Percentiles rank a stretch among this genome's conserved stretches.
These are phyloP conservation scores for Theocolax elegans DNA, from an alignment of 1,140 invertebrate genomes.

Conservation along the genomic window DNA sequence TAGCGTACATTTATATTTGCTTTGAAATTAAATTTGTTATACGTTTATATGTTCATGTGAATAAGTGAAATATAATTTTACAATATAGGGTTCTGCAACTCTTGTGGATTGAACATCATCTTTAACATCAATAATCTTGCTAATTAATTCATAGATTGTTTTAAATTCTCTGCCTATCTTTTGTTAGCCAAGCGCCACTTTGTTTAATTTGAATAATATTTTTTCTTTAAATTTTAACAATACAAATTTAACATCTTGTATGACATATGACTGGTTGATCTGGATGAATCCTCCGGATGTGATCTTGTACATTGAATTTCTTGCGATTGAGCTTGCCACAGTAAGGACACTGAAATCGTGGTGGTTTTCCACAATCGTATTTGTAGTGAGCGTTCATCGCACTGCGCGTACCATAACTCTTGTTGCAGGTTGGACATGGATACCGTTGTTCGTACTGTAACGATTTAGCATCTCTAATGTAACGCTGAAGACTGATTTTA, in stretches of 20 bases:
- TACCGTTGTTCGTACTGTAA: slow-evolving; percentile 49
- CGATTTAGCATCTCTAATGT: background rate
- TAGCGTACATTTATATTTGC: too few relatives aligned
- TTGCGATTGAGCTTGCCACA: slow-evolving; percentile 66
- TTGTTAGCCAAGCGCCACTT: too few relatives aligned
- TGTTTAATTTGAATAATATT: too few relatives aligned
- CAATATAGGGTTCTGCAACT: too few relatives aligned
- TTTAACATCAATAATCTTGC: too few relatives aligned
- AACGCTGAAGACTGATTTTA: background rate
- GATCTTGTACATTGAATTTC: slow-evolving; percentile 65
- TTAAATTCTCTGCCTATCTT: too few relatives aligned
- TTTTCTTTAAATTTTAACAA: too few relatives aligned
- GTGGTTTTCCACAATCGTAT: slow-evolving; percentile 66
- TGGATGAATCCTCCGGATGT: slow-evolving; percentile 58
- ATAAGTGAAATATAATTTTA: too few relatives aligned
- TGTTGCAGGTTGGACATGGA: slow-evolving; percentile 69
- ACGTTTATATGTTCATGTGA: too few relatives aligned
- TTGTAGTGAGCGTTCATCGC: slow-evolving; percentile 71
- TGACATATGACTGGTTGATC: slow-evolving; percentile 50
- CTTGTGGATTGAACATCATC: too few relatives aligned
- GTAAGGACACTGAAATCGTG: slow-evolving; percentile 63
- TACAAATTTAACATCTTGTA: slow-evolving; percentile 50
- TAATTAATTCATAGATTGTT: too few relatives aligned
- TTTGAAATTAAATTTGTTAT: too few relatives aligned
- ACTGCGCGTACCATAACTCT: slow-evolving; percentile 71